Base-by-base conservation (phyloP, 2,888 invertebrate species). In the Leptopilina drosophilae region DNA sequence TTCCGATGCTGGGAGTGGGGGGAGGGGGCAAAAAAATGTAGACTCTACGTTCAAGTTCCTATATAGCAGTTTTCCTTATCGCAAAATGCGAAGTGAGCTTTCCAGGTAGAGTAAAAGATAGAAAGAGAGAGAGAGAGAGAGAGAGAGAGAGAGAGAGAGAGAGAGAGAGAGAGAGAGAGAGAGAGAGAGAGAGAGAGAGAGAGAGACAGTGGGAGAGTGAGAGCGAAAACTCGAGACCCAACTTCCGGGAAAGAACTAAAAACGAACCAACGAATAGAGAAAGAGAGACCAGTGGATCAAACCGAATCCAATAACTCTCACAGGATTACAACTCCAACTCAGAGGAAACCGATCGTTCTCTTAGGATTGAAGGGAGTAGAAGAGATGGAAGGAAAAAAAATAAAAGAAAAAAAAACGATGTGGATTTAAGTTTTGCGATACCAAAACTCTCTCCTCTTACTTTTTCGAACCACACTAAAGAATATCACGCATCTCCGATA, bases 291-390 rank as follows among this genome's bases (percentile, higher is more conserved):
- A 87, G 84, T 87, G 88, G 89, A 88, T 90, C 88, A 87, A 88
- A 89, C 87, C 85, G 87, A 88, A 90, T 88, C 89, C 88, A 89
- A 89, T 90, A 90, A 90, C 87, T 89, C 89, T 87, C 84, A 83
- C 78, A 85, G 89, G 89, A 90, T 90, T 90, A 90, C 88, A 86
- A 87, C 83, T 85, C 84, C 80, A 84, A 83, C 84, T 85, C 84
- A 76, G 33, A 76, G 85, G 83, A 84, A 84, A 80, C 84, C 84
- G 84, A 87, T 85, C 85, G 87, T 83, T 85, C 82, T 65, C 79
- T n/a, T 33, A 56, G 33, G 53, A 73, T 33, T 40, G 56, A 56
- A 56, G 56, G 73, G 40, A 20, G 73, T 6, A 42, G 8, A 5
- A 42, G 42, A 42, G 8, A 42, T 7, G 42, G 8, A 8, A 42